Conservation (phyloP, 2,113 vertebrate species). For the Oplegnathus fasciatus region DNA sequence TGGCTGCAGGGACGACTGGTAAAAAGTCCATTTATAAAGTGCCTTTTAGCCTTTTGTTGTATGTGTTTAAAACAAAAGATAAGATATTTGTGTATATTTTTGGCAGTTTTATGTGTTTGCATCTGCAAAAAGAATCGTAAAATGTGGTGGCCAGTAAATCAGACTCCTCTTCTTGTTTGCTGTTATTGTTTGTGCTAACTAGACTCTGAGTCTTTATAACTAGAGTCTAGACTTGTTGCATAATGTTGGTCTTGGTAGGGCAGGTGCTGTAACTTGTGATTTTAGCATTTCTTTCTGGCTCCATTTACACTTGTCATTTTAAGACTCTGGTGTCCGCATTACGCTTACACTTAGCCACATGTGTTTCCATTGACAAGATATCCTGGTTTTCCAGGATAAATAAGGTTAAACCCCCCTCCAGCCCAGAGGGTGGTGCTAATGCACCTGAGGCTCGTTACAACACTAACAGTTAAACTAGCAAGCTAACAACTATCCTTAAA, state of each 20-base stretch:
- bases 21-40: constrained; percentile 8
- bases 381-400: neutral
- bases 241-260: neutral
- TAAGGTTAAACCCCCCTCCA: neutral
- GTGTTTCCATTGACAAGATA: neutral
- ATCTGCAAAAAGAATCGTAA: neutral
- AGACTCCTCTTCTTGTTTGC: neutral
- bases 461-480: neutral
- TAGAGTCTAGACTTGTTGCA: neutral
- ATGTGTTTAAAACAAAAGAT: neutral
- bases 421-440: no score
- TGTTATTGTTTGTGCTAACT: neutral
- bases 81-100: no score
- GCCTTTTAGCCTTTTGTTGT: neutral
- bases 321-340: neutral
- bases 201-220: neutral
- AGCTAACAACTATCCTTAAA: neutral
- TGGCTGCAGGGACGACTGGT: constrained; percentile 96
- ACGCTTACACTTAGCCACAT: neutral
- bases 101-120: neutral
- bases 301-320: neutral
- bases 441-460: no score
- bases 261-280: neutral
- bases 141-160: neutral
- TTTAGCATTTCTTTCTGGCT: neutral